Percentiles rank a stretch among this genome's conserved stretches.
phyloP scores from a whole-genome alignment of 1,140 invertebrate species.

The Drosophila bocki region DNA sequence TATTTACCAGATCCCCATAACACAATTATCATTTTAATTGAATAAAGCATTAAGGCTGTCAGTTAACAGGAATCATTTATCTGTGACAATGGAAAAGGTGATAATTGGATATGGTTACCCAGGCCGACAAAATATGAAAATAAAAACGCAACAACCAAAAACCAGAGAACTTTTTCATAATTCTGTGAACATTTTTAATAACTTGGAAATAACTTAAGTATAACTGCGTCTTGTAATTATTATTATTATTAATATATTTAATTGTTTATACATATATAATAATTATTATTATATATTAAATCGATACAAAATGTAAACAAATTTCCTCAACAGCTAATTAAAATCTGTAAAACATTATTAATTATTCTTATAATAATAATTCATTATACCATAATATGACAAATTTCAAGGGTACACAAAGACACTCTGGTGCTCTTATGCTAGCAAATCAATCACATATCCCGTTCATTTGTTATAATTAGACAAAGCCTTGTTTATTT shows the following conservation, averaged over 20 bases:
- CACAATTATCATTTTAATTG: conserved; percentile 41
- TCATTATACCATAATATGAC: background rate
- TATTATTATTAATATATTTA: too few relatives aligned
- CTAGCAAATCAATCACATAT: background rate
- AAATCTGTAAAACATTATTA: background rate
- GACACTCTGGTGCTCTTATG: background rate
- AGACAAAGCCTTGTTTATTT: conserved; percentile 38
- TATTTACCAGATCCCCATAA: conserved; percentile 18
- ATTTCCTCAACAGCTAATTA: background rate
- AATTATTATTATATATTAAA: too few relatives aligned
- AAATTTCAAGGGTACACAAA: background rate
- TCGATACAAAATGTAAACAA: too few relatives aligned
- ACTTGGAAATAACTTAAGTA: too few relatives aligned
- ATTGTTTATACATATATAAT: too few relatives aligned
- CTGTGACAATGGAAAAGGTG: background rate
- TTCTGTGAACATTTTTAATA: too few relatives aligned
- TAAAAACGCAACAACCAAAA: too few relatives aligned
- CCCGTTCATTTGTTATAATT: conserved; percentile 49
- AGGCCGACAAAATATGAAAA: too few relatives aligned
- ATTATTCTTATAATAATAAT: background rate
- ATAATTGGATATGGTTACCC: conserved; percentile 3
- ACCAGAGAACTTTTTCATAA: too few relatives aligned
- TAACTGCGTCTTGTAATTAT: too few relatives aligned
- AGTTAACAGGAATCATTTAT: conserved; percentile 7
- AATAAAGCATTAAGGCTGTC: conserved; percentile 30